Conservation (phyloP, 1,140 invertebrate genomes). For the Zophobas morio region DNA sequence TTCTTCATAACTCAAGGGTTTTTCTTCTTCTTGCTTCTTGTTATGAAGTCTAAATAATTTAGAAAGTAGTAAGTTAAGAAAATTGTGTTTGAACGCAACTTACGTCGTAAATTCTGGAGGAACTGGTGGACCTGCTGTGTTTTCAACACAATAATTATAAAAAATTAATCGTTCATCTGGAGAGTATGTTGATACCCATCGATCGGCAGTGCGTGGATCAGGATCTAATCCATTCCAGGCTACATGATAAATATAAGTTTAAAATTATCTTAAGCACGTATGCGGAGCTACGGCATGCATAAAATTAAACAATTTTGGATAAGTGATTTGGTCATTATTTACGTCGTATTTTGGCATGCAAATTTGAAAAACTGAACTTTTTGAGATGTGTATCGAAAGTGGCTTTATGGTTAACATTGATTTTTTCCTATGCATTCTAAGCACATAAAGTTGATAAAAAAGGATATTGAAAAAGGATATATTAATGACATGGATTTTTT, state of each 20-base stretch:
- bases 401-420: no score
- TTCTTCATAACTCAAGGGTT: conserved; percentile 66
- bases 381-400: no score
- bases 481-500: conserved; percentile 44
- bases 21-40: conserved; percentile 50
- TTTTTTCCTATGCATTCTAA: conserved; percentile 41
- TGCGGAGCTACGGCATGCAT: conserved; percentile 20
- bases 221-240: conserved; percentile 67
- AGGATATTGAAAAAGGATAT: conserved; percentile 65
- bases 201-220: conserved; percentile 71
- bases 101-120: conserved; percentile 64
- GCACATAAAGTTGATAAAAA: conserved; percentile 53
- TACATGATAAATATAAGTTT: conserved; percentile 62
- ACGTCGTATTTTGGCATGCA: conserved; percentile 29
- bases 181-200: conserved; percentile 70
- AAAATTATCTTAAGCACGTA: conserved; percentile 56
- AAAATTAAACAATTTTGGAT: no score
- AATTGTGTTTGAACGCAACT: conserved; percentile 46
- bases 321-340: no score
- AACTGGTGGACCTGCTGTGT: conserved; percentile 64
- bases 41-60: neutral
- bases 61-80: neutral
- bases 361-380: neutral
- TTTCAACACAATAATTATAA: conserved; percentile 69
- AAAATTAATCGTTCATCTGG: conserved; percentile 70